Conservation (phyloP, 2,113 vertebrate species). For the Lophura nycthemera region DNA sequence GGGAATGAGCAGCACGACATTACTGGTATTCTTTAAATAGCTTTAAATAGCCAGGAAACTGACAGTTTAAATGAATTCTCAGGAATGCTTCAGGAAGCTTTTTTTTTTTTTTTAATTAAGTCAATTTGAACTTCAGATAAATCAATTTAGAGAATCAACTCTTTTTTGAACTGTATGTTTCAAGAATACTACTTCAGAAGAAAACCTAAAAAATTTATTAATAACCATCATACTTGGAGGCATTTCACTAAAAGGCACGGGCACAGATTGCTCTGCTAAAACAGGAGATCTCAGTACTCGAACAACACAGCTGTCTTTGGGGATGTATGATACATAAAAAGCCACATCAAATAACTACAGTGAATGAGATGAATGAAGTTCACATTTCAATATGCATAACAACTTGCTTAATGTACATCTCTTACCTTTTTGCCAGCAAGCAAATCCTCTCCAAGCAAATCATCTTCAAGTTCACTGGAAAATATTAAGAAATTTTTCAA, state of each 20-base stretch:
- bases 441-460: conserved; percentile 93
- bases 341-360: background rate
- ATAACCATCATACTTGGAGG: background rate
- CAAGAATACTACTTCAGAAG: background rate
- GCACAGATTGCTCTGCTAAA: background rate
- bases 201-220: background rate
- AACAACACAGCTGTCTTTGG: background rate
- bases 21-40: background rate
- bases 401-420: background rate
- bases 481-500: conserved; percentile 25
- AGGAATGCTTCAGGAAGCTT: background rate
- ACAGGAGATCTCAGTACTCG: background rate
- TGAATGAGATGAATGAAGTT: background rate
- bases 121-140: background rate
- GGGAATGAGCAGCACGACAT: background rate
- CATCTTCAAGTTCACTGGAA: conserved; percentile 93
- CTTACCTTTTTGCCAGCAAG: conserved; percentile 93
- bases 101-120: background rate
- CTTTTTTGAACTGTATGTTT: background rate
- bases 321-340: background rate
- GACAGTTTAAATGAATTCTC: background rate
- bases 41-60: background rate
- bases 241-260: background rate
- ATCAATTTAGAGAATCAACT: background rate
- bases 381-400: background rate